Base-by-base conservation (phyloP, 2,113 vertebrate genomes). In the Takifugu flavidus region DNA sequence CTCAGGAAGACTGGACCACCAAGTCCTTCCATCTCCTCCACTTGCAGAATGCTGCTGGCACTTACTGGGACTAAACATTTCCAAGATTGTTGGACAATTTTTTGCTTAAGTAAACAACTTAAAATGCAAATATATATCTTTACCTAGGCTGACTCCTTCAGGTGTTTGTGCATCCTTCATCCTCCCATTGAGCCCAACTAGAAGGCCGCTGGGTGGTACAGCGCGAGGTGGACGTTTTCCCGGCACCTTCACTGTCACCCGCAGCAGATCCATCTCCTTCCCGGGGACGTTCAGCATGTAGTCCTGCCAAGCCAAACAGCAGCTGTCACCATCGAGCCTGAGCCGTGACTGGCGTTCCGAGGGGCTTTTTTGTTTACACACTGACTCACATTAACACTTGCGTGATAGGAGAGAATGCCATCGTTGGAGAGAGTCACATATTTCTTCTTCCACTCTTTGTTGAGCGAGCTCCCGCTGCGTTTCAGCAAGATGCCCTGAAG, bases 361-460 rank as follows among this genome's bases (percentile, higher is more conserved):
- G 26, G 31, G 58, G 56, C 2, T 2, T 39, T 31, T 11, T 10
- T 56, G 45, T 58, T 52, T 64, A 60, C 66, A 50, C 59, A 3
- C 49, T 27, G 55, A 87, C 88, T 89, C 69, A 98, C 96, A 2
- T 98, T 95, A 79, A 95, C 90, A 80, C 90, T 98, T 72, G 96
- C 93, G 85, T 98, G 94, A 74, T 98, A 98, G 75, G 92, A 92
- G 44, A 98, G 92, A 64, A 96, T 92, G 62, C 96, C 96, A 0
- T 95, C 95, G 78, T 92, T 96, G 75, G 93, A 93, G 66, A 98
- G 79, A 0, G 96, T 96, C 46, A 98, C 96, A 2, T 96, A 96
- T 54, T 98, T 98, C 91, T 97, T 98, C 89, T 98, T 98, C 96
- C 96, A 98, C 74, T 98, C 96, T 88, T 98, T 98, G 89, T 98